phyloP scores from a whole-genome alignment of 2,113 vertebrate genomes.

The Nanorana parkeri region DNA sequence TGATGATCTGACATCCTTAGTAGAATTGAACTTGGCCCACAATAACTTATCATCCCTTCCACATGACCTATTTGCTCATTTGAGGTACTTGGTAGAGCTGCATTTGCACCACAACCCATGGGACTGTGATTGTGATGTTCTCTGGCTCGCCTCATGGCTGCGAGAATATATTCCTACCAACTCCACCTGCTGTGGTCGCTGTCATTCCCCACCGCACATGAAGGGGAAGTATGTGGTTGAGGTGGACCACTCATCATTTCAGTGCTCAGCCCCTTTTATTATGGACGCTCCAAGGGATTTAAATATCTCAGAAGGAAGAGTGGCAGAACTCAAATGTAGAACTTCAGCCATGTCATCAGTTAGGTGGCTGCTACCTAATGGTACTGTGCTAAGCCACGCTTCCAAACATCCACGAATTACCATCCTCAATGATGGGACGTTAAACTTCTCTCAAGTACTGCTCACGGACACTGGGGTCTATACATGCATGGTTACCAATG shows the following conservation, averaged over 20 bases:
- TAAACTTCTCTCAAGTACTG: conserved; percentile 94
- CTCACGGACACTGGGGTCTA: conserved; percentile 89
- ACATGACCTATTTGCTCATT: conserved; percentile 93
- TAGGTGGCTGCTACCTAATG: conserved; percentile 92
- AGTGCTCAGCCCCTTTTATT: conserved; percentile 94
- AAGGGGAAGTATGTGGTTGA: conserved; percentile 92
- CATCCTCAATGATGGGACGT: conserved; percentile 92
- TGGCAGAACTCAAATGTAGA: conserved; percentile 91
- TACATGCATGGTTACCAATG: conserved; percentile 98
- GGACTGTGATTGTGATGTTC: conserved; percentile 95
- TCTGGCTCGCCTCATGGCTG: conserved; percentile 97
- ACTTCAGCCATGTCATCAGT: conserved; percentile 95
- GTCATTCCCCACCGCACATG: conserved; percentile 90
- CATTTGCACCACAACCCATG: conserved; percentile 98
- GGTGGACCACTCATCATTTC: conserved; percentile 92
- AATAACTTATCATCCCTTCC: conserved; percentile 96
- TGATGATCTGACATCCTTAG: conserved; percentile 91
- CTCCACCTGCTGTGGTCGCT: conserved; percentile 96
- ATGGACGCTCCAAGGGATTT: conserved; percentile 91
- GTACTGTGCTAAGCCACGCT: conserved; percentile 92
- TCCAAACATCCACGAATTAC: conserved; percentile 89
- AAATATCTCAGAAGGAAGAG: conserved; percentile 93
- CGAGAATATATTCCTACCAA: conserved; percentile 96
- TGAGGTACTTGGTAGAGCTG: conserved; percentile 94
- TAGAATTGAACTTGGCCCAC: conserved; percentile 97